These are phyloP conservation scores for Ursus arctos DNA, from an alignment of 2,113 vertebrate genomes.

Conservation along the genomic window DNA sequence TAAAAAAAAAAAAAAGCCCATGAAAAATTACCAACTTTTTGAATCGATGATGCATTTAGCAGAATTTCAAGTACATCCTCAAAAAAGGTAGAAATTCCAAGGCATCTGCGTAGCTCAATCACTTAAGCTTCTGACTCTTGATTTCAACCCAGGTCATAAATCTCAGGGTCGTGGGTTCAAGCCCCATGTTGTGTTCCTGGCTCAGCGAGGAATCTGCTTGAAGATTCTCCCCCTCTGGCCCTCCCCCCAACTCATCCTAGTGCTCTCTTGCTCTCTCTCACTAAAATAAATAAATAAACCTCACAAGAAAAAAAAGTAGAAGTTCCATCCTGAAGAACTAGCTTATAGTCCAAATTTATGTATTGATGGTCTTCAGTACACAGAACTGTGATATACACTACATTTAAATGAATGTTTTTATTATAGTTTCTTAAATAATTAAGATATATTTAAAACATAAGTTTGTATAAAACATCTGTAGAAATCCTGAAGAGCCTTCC, in stretches of 20 bases:
- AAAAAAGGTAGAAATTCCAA: background rate
- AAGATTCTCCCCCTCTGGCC: background rate
- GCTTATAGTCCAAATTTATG: background rate
- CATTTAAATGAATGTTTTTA: background rate
- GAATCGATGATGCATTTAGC: background rate
- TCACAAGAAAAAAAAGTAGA: background rate
- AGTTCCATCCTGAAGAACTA: background rate
- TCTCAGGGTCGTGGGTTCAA: background rate
- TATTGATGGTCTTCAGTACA: background rate
- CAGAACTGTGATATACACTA: background rate
- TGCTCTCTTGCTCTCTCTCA: background rate
- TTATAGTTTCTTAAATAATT: background rate
- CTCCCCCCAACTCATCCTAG: background rate
- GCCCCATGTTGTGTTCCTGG: rapidly evolving
- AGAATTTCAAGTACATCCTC: background rate
- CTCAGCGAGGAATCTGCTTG: background rate
- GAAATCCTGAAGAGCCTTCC: background rate
- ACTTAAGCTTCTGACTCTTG: background rate
- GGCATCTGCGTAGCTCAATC: background rate
- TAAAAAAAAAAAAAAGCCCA: background rate
- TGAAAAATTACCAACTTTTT: conserved; percentile 14
- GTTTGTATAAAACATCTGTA: conserved; percentile 29
- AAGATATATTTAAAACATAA: conserved; percentile 38
- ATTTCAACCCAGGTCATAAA: background rate
- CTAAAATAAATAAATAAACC: background rate